Conservation (phyloP, 2,113 vertebrate genomes). For the Lucifuga dentata region DNA sequence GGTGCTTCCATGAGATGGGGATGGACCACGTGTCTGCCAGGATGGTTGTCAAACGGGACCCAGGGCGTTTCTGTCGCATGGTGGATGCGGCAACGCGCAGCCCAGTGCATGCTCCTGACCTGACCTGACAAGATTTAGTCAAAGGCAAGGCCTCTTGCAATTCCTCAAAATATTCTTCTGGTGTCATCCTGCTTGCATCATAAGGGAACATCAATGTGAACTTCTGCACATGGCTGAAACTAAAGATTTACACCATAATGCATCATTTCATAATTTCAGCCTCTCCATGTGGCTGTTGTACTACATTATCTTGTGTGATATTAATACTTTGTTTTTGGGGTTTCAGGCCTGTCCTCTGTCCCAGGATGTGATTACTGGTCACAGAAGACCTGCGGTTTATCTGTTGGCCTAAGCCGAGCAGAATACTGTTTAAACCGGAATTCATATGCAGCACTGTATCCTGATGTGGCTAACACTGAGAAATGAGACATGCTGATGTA, state of each 20-base stretch:
- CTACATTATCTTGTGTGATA: constrained; percentile 24
- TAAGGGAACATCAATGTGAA: background rate
- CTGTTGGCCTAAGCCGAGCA: constrained; percentile 80
- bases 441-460: constrained; percentile 84
- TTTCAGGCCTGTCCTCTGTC: constrained; percentile 40
- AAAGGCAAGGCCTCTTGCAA: too few relatives aligned
- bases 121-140: too few relatives aligned
- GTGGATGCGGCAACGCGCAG: too few relatives aligned
- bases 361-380: constrained; percentile 79
- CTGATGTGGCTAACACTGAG: constrained; percentile 85
- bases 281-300: constrained; percentile 7
- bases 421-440: constrained; percentile 87
- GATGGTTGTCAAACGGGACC: too few relatives aligned
- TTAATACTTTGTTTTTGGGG: constrained; percentile 22
- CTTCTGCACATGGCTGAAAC: background rate
- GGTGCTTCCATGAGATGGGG: too few relatives aligned
- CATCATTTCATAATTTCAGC: background rate
- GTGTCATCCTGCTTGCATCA: background rate
- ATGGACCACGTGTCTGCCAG: too few relatives aligned
- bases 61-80: too few relatives aligned
- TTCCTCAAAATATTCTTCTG: too few relatives aligned
- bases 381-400: constrained; percentile 83
- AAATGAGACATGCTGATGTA: constrained; percentile 29
- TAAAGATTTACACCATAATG: background rate
- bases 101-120: too few relatives aligned